Evolutionary conservation across 1,140 invertebrate genomes (phyloP).

Genomic region (Hyphantria cunea): DNA sequence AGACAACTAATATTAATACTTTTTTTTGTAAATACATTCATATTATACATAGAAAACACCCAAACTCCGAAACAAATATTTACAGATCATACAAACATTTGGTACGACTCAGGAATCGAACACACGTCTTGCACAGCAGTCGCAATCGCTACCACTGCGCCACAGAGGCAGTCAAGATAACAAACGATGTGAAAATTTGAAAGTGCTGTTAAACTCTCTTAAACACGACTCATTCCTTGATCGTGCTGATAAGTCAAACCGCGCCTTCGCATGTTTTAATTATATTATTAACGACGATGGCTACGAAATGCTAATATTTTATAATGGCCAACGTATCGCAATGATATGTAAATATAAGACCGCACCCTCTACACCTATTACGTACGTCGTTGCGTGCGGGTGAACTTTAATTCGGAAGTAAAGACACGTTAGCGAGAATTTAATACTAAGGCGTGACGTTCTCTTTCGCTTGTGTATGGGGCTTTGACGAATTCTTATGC

Average conservation of each 20-base stretch:
- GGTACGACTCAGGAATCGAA: no score
- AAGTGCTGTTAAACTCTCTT: constrained; percentile 43
- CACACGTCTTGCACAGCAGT: no score
- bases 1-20: no score
- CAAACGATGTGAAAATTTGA: no score
- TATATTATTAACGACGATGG: constrained; percentile 77
- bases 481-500: constrained; percentile 42
- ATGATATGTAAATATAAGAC: constrained; percentile 80
- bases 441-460: constrained; percentile 64
- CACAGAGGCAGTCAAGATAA: no score
- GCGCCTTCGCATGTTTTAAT: constrained; percentile 78
- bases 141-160: no score
- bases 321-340: constrained; percentile 72
- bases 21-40: no score
- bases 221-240: constrained; percentile 55
- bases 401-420: constrained; percentile 67
- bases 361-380: constrained; percentile 65
- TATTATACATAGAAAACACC: no score
- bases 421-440: constrained; percentile 68
- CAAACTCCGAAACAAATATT: no score
- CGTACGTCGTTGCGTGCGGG: constrained; percentile 64
- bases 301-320: constrained; percentile 76
- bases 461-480: constrained; percentile 37
- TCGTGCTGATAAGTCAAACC: constrained; percentile 66
- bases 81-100: no score